A percentile compares a stretch with the other conserved stretches of the same genome.
phyloP scores from a whole-genome alignment of 2,113 vertebrate species.

The Chrysochloris asiatica region DNA sequence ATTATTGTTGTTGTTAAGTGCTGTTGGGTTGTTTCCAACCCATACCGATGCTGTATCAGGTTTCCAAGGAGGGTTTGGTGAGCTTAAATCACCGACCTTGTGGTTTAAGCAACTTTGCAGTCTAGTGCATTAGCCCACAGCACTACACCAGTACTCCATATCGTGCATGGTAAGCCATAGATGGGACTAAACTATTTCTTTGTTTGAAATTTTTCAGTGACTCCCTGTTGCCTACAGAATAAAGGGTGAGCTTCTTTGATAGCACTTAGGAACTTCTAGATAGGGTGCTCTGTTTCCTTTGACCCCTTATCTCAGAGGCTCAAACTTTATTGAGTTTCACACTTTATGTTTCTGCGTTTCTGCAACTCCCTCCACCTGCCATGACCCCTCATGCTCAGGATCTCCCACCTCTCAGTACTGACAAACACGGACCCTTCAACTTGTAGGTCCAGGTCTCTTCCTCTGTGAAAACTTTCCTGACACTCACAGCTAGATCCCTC shows the following conservation, averaged over 20 bases:
- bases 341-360: neutral
- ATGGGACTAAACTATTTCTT: neutral
- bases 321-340: neutral
- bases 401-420: neutral
- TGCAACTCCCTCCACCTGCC: conserved; percentile 62
- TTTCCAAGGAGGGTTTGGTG: too few relatives aligned
- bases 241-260: neutral
- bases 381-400: neutral
- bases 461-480: neutral
- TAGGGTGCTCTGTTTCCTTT: neutral
- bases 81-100: too few relatives aligned
- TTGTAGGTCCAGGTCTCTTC: neutral
- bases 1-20: too few relatives aligned
- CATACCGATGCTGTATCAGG: too few relatives aligned
- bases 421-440: neutral
- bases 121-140: too few relatives aligned
- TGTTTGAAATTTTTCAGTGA: neutral
- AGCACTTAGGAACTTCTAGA: neutral
- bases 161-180: neutral
- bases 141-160: too few relatives aligned
- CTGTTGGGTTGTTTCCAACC: too few relatives aligned
- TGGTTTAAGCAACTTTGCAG: too few relatives aligned
- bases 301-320: neutral
- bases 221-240: neutral
- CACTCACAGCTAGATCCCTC: too few relatives aligned